Base-by-base conservation (phyloP, 2,113 vertebrate species). In the Baryphthengus martii region DNA sequence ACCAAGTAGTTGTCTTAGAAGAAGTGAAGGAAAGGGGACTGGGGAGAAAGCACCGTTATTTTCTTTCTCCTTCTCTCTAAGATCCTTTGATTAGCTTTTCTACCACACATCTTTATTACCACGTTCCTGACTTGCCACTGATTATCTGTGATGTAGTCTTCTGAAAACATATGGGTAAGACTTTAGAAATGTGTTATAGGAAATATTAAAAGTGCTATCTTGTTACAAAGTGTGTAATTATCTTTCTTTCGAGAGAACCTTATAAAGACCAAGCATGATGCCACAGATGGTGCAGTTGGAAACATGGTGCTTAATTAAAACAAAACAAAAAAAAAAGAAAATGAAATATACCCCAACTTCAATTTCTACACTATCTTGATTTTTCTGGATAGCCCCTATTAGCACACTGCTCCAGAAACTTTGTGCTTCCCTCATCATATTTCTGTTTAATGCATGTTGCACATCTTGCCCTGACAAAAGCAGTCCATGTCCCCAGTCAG, bases 151-250 rank as follows among this genome's bases (percentile, higher is more conserved):
- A 66, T 55, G 79, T 35, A 26, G 56, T 47, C 77, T 92, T 87
- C 65, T 71, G 91, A 94, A 94, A 95, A 81, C 93, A 87, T 93
- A 95, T 92, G 76, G 86, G 49, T 83, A 72, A 90, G 53, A 37
- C 40, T 73, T 80, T 7, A 83, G 59, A 92, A 86, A 80, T 3
- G 12, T 76, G 74, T 92, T 95, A 92, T 53, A 86, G 83, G 67
- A 92, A 95, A 94, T 95, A 96, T 66, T 92, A 66, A 84, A 93
- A 86, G 40, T 84, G 86, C 49, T 77, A 12, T 73, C 79, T 86
- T 86, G 35, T 80, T 94, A 53, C 89, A 94, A 90, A 94, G 77
- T 80, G 83, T 68, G 73, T 95, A 80, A 93, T 95, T 90, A 89
- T 73, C 71, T 31, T 42, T 70, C 37, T 89, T 90, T 80, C 40